Percentiles rank a stretch among this genome's conserved stretches.
Conservation (phyloP, 2,888 invertebrate genomes). For the Nycteola revayana region DNA sequence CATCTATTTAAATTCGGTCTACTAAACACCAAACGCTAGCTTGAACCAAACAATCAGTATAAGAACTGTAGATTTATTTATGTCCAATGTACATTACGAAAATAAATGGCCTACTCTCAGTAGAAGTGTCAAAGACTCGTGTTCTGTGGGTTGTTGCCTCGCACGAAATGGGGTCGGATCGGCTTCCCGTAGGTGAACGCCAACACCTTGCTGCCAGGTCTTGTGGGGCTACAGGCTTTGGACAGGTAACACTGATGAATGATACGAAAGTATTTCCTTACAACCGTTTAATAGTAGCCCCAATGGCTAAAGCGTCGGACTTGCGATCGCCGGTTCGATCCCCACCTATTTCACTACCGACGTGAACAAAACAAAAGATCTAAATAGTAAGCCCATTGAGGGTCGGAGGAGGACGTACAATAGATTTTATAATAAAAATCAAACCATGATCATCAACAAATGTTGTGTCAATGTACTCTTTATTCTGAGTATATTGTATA, state of each 20-base stretch:
- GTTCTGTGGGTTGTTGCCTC: constrained; percentile 59
- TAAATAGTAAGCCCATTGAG: no score
- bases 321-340: no score
- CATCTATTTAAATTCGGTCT: constrained; percentile 22
- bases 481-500: no score
- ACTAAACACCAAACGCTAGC: constrained; percentile 25
- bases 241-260: background rate
- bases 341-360: no score
- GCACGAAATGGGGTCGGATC: constrained; percentile 48
- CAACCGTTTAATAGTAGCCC: no score
- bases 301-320: no score
- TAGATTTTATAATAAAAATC: no score
- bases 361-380: no score
- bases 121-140: constrained; percentile 61
- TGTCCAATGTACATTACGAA: constrained; percentile 49
- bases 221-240: background rate
- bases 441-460: no score
- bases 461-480: no score
- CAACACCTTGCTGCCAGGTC: constrained; percentile 36
- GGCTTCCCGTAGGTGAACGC: constrained; percentile 47
- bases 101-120: constrained; percentile 61
- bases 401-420: no score
- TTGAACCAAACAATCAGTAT: constrained; percentile 48
- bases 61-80: constrained; percentile 59
- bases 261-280: no score